These are phyloP conservation scores for Pachyuromys duprasi DNA, from an alignment of 2,797 vertebrate genomes.

Conservation along the genomic window DNA sequence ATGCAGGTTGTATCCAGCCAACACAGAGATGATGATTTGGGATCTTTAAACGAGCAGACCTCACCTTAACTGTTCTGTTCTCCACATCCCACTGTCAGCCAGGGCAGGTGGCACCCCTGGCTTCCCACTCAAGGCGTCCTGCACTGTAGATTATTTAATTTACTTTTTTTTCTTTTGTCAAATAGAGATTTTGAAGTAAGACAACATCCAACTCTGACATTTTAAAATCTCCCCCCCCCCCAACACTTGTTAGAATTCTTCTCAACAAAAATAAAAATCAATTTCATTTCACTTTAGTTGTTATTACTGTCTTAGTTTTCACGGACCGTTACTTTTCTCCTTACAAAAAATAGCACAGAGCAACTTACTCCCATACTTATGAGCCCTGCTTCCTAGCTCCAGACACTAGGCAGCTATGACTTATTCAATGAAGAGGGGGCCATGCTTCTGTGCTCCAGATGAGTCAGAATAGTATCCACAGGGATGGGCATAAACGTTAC, in stretches of 20 bases:
- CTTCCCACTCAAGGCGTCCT: neutral
- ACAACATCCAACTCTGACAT: neutral
- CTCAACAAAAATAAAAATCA: conserved; percentile 40
- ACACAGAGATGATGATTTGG: neutral
- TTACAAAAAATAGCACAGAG: neutral
- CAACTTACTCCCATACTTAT: neutral
- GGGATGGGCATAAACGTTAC: neutral
- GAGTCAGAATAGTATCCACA: neutral
- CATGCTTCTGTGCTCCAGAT: neutral
- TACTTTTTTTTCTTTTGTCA: neutral
- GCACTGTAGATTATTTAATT: neutral
- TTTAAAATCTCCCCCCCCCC: neutral
- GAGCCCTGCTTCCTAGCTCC: neutral
- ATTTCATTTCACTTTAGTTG: neutral
- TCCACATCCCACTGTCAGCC: no score
- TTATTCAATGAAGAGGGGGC: neutral
- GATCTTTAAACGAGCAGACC: neutral
- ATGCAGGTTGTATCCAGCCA: neutral
- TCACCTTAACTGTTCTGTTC: neutral
- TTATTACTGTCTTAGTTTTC: neutral
- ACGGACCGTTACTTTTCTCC: neutral
- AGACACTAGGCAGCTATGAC: neutral
- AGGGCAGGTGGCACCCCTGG: neutral
- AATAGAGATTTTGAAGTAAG: neutral
- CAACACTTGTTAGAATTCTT: neutral